phyloP scores from a whole-genome alignment of 2,797 vertebrate species.

The Decapterus maruadsi region DNA sequence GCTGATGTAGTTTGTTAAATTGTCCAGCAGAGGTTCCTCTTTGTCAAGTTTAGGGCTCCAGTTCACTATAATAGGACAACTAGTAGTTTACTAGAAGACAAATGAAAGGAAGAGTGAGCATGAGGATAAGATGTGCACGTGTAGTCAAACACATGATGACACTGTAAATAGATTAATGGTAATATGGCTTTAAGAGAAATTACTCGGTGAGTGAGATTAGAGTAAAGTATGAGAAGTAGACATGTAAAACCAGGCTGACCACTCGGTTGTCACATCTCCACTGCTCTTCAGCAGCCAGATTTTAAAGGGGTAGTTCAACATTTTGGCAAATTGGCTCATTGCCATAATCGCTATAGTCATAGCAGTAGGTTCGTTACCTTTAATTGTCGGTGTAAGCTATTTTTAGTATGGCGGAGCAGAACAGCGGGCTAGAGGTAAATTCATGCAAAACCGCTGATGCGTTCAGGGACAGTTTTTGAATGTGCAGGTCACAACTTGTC shows the following conservation, averaged over 20 bases:
- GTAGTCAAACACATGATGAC: background rate
- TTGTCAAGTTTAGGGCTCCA: conserved; percentile 4
- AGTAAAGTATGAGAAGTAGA: background rate
- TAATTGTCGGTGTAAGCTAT: no score
- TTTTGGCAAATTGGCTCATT: no score
- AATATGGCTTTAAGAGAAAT: background rate
- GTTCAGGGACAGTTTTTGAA: no score
- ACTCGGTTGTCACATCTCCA: background rate
- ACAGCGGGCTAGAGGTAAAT: no score
- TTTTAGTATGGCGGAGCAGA: no score
- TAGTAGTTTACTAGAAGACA: background rate
- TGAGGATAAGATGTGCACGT: background rate
- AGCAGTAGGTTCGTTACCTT: no score
- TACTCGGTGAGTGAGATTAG: conserved; percentile 3
- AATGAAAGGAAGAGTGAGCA: background rate
- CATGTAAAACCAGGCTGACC: background rate
- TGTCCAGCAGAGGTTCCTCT: conserved; percentile 69
- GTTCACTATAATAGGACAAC: background rate
- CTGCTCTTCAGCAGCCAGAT: background rate
- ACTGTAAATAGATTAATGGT: background rate
- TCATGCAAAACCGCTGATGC: no score
- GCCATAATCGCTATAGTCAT: no score
- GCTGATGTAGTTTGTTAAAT: conserved; percentile 43
- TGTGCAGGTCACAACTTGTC: no score
- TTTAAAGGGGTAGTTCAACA: no score